Base-by-base conservation (phyloP, 2,113 vertebrate genomes). In the Panurus biarmicus region DNA sequence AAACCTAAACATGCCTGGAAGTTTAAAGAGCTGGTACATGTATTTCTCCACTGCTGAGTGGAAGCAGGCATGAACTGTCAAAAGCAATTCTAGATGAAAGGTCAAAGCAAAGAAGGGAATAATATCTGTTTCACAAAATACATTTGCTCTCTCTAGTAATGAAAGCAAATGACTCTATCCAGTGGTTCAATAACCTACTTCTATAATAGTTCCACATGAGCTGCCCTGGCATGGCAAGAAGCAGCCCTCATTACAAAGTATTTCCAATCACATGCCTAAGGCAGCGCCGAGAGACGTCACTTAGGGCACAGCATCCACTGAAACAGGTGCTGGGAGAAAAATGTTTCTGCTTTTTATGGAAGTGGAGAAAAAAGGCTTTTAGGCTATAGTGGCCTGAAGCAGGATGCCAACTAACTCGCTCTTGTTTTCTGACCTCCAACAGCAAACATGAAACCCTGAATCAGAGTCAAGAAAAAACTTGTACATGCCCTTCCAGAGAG, bases 1-100 rank as follows among this genome's bases (percentile, higher is more conserved):
- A 78, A 92, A 89, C 60, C 44, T 51, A n/a, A 94, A 91, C 51
- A 66, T 29, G 82, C 29, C 82, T 80, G 73, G 65, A 76, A 80
- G 75, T 83, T 84, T 80, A 36, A 64, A 76, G 71, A 86, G 87
- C 33, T 91, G 82, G 91, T 82, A 91, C 67, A 77, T 3, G 40
- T 22, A 94, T 71, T 88, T 77, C 94, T 56, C 74, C 60, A 82
- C 28, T 36, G 64, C 64, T 81, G 87, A 94, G 79, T 20, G n/a
- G 83, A 97, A 93, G 91, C 91, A 93, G 85, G 78, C 81, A 94
- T 12, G 47, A 94, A 93, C 81, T 73, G 87, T 94, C 94, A 95
- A 56, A 56, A 94, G 79, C 76, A 73, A 90, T 85, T 90, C 72
- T 42, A 80, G 44, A 97, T 24, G 58, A 93, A 95, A 97, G 85